These are phyloP conservation scores for Invenusta paracnida DNA, from an alignment of 2,888 invertebrate species.

Conservation along the genomic window DNA sequence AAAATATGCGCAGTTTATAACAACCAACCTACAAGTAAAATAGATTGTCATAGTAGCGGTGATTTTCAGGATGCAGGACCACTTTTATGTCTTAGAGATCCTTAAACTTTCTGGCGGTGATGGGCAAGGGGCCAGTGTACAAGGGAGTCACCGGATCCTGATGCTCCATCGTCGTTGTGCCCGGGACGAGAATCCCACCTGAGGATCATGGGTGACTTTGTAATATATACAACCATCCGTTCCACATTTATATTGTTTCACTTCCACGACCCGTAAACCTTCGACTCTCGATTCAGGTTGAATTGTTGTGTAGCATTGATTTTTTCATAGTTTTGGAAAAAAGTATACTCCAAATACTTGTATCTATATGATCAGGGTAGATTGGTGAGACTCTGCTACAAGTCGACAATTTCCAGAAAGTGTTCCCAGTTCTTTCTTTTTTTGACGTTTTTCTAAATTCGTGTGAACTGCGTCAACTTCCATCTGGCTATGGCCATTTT, in stretches of 20 bases:
- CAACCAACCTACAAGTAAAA: not conserved
- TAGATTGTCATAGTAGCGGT: not conserved
- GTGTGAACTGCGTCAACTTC: not conserved
- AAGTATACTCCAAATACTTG: not conserved
- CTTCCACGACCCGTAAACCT: not conserved
- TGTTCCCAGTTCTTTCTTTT: not conserved
- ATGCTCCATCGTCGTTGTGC: not conserved
- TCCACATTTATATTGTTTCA: not conserved
- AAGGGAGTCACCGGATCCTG: not conserved
- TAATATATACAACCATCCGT: not conserved
- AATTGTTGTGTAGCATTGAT: not conserved
- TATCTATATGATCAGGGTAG: not conserved
- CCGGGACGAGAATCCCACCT: not conserved
- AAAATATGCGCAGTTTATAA: not conserved
- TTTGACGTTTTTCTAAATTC: not conserved
- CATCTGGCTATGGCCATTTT: conserved; percentile 13
- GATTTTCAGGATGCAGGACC: not conserved
- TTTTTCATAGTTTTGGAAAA: conserved; percentile 11
- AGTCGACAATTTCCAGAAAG: not conserved
- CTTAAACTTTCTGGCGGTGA: not conserved
- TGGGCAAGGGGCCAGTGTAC: not conserved
- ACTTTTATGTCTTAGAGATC: not conserved
- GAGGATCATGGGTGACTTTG: not conserved
- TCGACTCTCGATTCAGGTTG: not conserved
- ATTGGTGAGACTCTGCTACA: not conserved